Conservation (phyloP, 2,888 invertebrate species). For the Drosophila atripex region DNA sequence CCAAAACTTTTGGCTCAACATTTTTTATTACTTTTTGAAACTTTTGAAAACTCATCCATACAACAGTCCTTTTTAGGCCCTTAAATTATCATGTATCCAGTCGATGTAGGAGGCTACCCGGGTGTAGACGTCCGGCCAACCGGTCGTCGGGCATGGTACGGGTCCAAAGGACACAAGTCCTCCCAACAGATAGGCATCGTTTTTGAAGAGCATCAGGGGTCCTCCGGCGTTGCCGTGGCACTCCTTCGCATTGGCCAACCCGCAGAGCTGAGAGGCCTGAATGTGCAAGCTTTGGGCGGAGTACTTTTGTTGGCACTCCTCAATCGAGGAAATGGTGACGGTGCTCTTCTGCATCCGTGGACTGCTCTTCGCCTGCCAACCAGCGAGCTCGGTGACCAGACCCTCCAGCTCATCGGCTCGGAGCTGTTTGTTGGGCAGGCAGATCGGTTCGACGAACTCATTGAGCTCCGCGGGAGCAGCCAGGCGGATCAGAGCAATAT, state of each 20-base stretch:
- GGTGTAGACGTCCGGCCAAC: slow-evolving; percentile 68
- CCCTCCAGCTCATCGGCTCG: slow-evolving; percentile 57
- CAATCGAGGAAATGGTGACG: slow-evolving; percentile 50
- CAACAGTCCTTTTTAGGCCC: neutral
- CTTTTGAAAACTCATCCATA: neutral
- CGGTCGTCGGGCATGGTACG: slow-evolving; percentile 49
- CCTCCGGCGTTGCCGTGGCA: slow-evolving; percentile 66
- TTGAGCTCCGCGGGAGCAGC: slow-evolving; percentile 32
- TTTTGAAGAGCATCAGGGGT: slow-evolving; percentile 59
- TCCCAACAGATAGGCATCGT: slow-evolving; percentile 55
- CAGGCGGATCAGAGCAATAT: slow-evolving; percentile 63
- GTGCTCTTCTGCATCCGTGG: slow-evolving; percentile 53
- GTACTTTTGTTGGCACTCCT: slow-evolving; percentile 50
- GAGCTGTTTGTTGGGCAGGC: slow-evolving; percentile 60
- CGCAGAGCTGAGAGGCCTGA: slow-evolving; percentile 59
- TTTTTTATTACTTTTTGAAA: neutral
- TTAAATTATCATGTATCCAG: slow-evolving; percentile 56
- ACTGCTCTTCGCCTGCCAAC: slow-evolving; percentile 55
- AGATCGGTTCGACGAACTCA: slow-evolving; percentile 63
- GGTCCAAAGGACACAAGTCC: slow-evolving; percentile 67
- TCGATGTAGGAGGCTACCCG: slow-evolving; percentile 64
- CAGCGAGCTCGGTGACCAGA: slow-evolving; percentile 56
- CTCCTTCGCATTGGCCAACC: slow-evolving; percentile 38
- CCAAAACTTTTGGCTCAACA: too few species aligned
- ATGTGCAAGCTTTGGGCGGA: slow-evolving; percentile 29